A percentile compares a stretch with the other conserved stretches of the same genome.
Conservation (phyloP, 2,888 invertebrate species). For the Ferrisia virgata region DNA sequence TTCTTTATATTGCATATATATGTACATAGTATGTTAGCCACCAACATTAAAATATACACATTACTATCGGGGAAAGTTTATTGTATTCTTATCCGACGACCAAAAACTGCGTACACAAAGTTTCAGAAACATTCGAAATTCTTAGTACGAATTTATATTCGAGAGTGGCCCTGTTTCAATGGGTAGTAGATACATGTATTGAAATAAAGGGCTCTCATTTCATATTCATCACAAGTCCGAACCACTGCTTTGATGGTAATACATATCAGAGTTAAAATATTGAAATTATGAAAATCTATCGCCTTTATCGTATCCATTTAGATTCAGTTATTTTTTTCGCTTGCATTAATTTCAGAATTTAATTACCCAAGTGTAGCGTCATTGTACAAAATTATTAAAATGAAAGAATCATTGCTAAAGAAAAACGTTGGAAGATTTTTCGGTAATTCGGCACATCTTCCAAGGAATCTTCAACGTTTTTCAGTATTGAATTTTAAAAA, state of each 20-base stretch:
- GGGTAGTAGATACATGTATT: too few relatives aligned
- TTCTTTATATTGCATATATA: too few relatives aligned
- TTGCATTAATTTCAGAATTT: too few relatives aligned
- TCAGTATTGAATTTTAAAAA: too few relatives aligned
- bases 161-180: not conserved
- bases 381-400: too few relatives aligned
- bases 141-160: slow-evolving; percentile 31
- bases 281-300: not conserved
- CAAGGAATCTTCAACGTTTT: too few relatives aligned
- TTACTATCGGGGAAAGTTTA: not conserved
- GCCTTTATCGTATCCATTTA: not conserved
- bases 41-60: not conserved
- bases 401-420: too few relatives aligned
- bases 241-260: not conserved
- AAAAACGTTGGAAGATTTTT: too few relatives aligned
- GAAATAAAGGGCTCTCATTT: not conserved
- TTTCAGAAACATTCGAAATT: not conserved
- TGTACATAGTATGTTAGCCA: not conserved
- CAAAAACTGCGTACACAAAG: not conserved
- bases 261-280: not conserved
- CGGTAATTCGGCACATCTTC: too few relatives aligned
- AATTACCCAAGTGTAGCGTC: too few relatives aligned
- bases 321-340: too few relatives aligned
- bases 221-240: slow-evolving; percentile 1
- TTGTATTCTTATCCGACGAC: slow-evolving; percentile 5